phyloP scores from a whole-genome alignment of 2,113 vertebrate genomes.

The Engraulis encrasicolus region DNA sequence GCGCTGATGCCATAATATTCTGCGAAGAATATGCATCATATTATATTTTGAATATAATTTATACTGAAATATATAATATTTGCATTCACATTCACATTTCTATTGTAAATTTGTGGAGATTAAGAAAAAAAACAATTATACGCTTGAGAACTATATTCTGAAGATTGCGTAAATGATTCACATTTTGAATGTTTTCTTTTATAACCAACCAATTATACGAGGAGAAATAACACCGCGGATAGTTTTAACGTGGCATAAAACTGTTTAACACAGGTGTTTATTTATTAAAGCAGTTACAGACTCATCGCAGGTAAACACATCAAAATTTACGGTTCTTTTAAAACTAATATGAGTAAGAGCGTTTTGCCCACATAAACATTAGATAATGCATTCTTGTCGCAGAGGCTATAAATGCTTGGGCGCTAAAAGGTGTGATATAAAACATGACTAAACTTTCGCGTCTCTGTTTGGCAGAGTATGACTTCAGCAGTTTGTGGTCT shows the following conservation, averaged over 20 bases:
- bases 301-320: background rate
- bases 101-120: too few species aligned
- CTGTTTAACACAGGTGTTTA: slow-evolving; percentile 17
- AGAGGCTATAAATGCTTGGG: background rate
- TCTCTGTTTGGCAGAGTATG: slow-evolving; percentile 5
- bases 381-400: slow-evolving; percentile 13
- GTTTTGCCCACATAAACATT: background rate
- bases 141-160: background rate
- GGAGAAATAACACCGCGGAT: background rate
- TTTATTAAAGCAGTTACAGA: background rate
- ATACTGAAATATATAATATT: too few species aligned
- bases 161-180: background rate
- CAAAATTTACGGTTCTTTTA: background rate
- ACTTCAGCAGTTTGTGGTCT: slow-evolving; percentile 21
- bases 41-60: too few species aligned
- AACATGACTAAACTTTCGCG: background rate
- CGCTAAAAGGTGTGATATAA: background rate
- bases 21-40: too few species aligned
- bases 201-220: background rate
- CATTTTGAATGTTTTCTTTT: background rate
- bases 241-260: background rate
- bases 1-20: too few species aligned
- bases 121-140: too few species aligned
- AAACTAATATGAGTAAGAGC: background rate
- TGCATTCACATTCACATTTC: too few species aligned